A percentile compares a stretch with the other conserved stretches of the same genome.
Evolutionary conservation across 2,113 vertebrate genomes (phyloP).

Genomic region (Neomonachus schauinslandi): DNA sequence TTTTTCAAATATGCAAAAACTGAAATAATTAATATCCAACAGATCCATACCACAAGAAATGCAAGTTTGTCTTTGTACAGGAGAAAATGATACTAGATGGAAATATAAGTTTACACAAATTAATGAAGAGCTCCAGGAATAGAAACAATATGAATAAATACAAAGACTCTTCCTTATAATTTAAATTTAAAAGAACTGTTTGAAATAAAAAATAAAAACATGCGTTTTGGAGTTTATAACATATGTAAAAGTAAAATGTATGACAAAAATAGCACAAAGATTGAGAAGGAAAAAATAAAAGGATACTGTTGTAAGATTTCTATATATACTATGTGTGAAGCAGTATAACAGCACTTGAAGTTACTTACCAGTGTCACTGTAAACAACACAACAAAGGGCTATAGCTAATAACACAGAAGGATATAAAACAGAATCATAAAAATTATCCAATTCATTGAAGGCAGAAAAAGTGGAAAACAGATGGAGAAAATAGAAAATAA

Average conservation of each 20-base stretch:
- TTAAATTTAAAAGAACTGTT: background rate
- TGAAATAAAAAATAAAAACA: slow-evolving; percentile 12
- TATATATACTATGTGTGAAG: background rate
- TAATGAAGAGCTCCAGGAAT: background rate
- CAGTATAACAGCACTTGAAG: background rate
- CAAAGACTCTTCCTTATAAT: background rate
- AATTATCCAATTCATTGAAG: background rate
- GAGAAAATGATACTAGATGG: background rate
- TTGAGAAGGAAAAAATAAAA: background rate
- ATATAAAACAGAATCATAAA: background rate
- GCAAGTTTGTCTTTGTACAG: background rate
- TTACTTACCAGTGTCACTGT: background rate
- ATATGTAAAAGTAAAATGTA: background rate
- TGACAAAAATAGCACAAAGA: background rate
- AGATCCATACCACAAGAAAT: background rate
- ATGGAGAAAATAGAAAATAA: background rate
- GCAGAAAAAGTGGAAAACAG: background rate
- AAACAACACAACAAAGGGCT: background rate
- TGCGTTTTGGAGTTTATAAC: background rate
- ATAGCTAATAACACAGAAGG: background rate
- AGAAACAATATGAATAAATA: background rate
- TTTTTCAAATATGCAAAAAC: background rate
- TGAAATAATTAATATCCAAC: background rate
- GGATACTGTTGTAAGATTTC: background rate
- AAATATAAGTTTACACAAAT: background rate